Conservation (phyloP, 2,888 invertebrate genomes). For the Patella caerulea region DNA sequence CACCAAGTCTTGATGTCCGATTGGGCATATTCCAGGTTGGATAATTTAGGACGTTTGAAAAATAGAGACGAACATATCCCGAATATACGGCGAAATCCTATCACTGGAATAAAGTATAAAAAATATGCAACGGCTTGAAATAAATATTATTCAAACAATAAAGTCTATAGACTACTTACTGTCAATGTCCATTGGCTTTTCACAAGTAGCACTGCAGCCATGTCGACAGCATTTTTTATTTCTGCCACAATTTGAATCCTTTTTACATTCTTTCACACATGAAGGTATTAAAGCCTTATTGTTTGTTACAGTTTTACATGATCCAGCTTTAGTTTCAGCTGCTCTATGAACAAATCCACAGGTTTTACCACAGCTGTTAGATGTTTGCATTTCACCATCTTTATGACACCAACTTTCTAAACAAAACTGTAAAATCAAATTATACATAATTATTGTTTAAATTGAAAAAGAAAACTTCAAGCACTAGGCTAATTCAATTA, state of each 20-base stretch:
- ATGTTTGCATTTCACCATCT: conserved; percentile 32
- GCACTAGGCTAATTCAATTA: too few relatives aligned
- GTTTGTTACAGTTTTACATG: conserved; percentile 61
- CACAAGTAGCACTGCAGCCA: conserved; percentile 60
- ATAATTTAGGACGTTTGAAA: too few relatives aligned
- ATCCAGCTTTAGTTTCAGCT: conserved; percentile 64
- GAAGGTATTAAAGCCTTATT: conserved; percentile 57
- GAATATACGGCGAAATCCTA: too few relatives aligned
- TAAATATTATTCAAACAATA: too few relatives aligned
- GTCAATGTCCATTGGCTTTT: conserved; percentile 39
- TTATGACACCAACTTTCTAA: not conserved
- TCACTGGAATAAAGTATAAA: too few relatives aligned
- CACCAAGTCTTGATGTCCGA: too few relatives aligned
- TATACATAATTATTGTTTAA: not conserved
- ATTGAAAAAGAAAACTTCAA: too few relatives aligned
- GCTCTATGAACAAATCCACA: conserved; percentile 67
- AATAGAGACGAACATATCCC: too few relatives aligned
- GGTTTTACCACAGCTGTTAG: conserved; percentile 50
- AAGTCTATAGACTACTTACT: conserved; percentile 23
- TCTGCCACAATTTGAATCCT: conserved; percentile 69
- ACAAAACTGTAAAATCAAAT: conserved; percentile 10
- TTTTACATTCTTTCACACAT: conserved; percentile 66
- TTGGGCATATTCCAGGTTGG: too few relatives aligned
- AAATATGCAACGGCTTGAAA: too few relatives aligned
- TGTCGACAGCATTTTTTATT: conserved; percentile 69